These are phyloP conservation scores for Hypsopygia costalis DNA, from an alignment of 2,888 invertebrate genomes.

Conservation along the genomic window DNA sequence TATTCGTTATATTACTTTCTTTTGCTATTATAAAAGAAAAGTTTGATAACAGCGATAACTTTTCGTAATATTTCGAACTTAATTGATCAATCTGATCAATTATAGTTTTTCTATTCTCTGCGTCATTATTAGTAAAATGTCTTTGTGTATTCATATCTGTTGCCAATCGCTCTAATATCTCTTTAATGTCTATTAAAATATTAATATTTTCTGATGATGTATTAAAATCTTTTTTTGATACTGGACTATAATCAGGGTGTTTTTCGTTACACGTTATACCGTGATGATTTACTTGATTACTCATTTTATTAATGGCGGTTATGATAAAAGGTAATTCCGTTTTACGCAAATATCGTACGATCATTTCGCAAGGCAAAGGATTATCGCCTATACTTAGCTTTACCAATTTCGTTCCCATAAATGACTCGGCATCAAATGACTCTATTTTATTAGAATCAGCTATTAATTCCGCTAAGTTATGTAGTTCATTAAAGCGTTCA, in stretches of 20 bases:
- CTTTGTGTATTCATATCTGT: conserved; percentile 9
- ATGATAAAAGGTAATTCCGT: conserved; percentile 24
- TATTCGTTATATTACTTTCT: background rate
- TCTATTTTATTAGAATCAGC: conserved; percentile 51
- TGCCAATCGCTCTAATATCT: conserved; percentile 24
- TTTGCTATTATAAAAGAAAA: background rate
- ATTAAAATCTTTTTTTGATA: background rate
- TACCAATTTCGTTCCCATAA: conserved; percentile 32
- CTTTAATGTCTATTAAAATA: conserved; percentile 26
- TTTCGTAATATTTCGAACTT: conserved; percentile 6
- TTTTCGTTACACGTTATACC: conserved; percentile 33
- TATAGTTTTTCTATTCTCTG: conserved; percentile 12
- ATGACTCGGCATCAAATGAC: conserved; percentile 37
- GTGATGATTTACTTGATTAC: conserved; percentile 30
- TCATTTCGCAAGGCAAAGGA: conserved; percentile 46
- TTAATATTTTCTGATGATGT: conserved; percentile 12
- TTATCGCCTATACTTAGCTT: conserved; percentile 57
- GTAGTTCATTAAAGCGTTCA: conserved; percentile 47
- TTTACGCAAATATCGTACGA: conserved; percentile 35
- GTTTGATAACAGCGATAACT: background rate
- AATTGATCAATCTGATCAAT: conserved; percentile 11
- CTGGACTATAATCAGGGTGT: background rate
- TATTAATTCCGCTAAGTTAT: conserved; percentile 36
- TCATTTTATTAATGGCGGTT: conserved; percentile 33
- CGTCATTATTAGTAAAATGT: conserved; percentile 1